These are phyloP conservation scores for Aphyosemion australe DNA, from an alignment of 2,113 vertebrate species.

Conservation along the genomic window DNA sequence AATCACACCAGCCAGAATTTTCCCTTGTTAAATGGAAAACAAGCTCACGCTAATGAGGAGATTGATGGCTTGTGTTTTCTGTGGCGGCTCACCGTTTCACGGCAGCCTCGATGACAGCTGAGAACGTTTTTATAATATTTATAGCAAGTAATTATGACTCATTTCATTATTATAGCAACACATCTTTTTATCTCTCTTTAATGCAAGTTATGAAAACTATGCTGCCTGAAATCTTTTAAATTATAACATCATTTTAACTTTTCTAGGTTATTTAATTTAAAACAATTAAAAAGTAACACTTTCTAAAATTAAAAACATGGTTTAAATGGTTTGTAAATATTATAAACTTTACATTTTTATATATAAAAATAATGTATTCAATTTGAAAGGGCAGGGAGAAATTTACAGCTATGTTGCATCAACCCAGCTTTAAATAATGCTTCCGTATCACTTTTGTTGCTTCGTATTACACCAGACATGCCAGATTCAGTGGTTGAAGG, in stretches of 20 bases:
- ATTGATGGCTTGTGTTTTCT: constrained; percentile 5
- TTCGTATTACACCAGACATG: too few relatives aligned
- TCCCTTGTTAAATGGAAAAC: constrained; percentile 13
- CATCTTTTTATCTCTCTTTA: neutral
- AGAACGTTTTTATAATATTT: neutral
- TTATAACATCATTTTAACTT: neutral
- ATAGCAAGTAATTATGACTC: neutral
- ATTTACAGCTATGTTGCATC: too few relatives aligned
- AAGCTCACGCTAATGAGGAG: neutral
- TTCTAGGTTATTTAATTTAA: too few relatives aligned
- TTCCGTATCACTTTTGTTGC: too few relatives aligned
- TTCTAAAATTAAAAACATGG: too few relatives aligned
- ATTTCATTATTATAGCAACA: neutral
- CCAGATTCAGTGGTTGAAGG: too few relatives aligned
- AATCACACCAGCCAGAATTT: constrained; percentile 17
- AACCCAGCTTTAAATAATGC: too few relatives aligned
- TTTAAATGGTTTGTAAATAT: too few relatives aligned
- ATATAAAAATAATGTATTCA: too few relatives aligned
- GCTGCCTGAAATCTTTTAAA: neutral
- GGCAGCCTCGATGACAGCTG: neutral
- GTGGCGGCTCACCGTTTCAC: neutral
- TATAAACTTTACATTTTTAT: too few relatives aligned
- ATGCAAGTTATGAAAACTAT: neutral
- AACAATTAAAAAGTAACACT: too few relatives aligned
- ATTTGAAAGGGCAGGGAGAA: too few relatives aligned